phyloP scores from a whole-genome alignment of 2,797 vertebrate genomes.

The Microctenopoma lineatum region DNA sequence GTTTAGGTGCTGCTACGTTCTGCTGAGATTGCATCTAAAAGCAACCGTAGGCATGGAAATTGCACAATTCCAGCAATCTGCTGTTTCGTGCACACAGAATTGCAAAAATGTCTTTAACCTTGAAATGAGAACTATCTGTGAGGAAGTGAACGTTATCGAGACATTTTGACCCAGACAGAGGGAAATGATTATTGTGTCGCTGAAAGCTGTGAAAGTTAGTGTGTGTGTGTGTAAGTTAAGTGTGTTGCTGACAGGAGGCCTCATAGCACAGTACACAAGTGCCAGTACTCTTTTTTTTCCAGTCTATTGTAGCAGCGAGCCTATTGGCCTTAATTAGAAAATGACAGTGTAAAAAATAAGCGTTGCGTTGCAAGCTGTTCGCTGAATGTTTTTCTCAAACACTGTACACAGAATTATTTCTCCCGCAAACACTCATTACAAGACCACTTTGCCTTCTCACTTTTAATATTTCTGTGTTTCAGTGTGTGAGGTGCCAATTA shows the following conservation, averaged over 20 bases:
- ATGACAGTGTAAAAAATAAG: slow-evolving; percentile 3
- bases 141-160: slow-evolving; percentile 80
- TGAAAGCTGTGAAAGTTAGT: slow-evolving; percentile 42
- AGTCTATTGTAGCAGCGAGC: neutral
- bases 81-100: slow-evolving; percentile 70
- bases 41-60: slow-evolving; percentile 3
- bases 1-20: neutral
- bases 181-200: slow-evolving; percentile 76
- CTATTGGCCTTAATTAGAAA: slow-evolving; percentile 12
- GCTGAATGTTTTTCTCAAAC: slow-evolving; percentile 32
- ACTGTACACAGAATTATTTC: slow-evolving; percentile 41
- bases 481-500: slow-evolving; percentile 37
- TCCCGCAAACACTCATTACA: slow-evolving; percentile 60
- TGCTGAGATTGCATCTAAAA: slow-evolving; percentile 2
- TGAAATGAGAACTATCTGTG: slow-evolving; percentile 83
- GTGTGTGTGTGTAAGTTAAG: too few relatives aligned
- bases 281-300: neutral
- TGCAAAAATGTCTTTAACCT: slow-evolving; percentile 63
- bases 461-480: slow-evolving; percentile 61
- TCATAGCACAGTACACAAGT: too few relatives aligned
- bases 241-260: too few relatives aligned
- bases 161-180: slow-evolving; percentile 81
- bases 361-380: slow-evolving; percentile 6
- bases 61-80: slow-evolving; percentile 49
- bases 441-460: slow-evolving; percentile 58